These are phyloP conservation scores for Eupithecia abbreviata DNA, from an alignment of 2,888 invertebrate genomes.

Conservation along the genomic window DNA sequence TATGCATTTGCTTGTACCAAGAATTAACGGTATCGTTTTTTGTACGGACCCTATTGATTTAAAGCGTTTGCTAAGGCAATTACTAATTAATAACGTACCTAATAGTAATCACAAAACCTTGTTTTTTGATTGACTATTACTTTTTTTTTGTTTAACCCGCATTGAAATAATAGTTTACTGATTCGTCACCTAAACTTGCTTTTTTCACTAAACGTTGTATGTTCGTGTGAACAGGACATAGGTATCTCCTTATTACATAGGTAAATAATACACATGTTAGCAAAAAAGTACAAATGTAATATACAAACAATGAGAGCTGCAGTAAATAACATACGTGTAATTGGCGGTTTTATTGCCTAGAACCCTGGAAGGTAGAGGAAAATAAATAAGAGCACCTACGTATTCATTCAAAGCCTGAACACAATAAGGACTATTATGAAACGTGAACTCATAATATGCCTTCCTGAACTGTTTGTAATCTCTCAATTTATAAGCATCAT, in stretches of 20 bases:
- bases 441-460: background rate
- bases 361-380: background rate
- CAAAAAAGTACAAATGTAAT: background rate
- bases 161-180: background rate
- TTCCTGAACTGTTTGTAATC: constrained; percentile 17
- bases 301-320: background rate
- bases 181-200: background rate
- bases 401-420: background rate
- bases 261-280: background rate
- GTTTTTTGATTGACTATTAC: background rate
- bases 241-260: background rate
- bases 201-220: background rate
- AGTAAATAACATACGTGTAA: background rate
- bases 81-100: background rate
- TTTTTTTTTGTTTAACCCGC: background rate
- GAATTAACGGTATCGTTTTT: background rate
- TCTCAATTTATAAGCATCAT: constrained; percentile 35
- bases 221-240: background rate
- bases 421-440: background rate
- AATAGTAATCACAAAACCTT: background rate
- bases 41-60: background rate
- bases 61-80: background rate
- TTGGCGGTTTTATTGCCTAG: background rate
- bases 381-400: background rate
- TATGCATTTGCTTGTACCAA: background rate